Base-by-base conservation (phyloP, 2,888 invertebrate genomes). In the Lysandra coridon region DNA sequence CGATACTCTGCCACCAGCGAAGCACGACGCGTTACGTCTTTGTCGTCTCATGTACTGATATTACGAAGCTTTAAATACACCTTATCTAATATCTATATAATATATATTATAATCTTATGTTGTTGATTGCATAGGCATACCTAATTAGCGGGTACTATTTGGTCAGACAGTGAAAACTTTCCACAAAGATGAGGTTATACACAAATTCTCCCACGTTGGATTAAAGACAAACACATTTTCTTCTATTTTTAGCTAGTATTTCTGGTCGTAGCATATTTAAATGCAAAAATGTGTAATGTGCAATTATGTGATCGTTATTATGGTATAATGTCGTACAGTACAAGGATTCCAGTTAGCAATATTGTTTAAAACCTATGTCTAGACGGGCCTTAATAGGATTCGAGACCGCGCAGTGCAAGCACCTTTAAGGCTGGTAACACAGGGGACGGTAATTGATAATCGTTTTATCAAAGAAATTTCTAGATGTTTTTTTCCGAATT, bases 321-420 rank as follows among this genome's bases (percentile, higher is more conserved):
- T 57, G 62, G 62, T 75, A 80, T 80, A 81, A 81, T 77, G 80
- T 81, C 81, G 64, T 79, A 74, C 69, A 40, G 57, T 74, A 40
- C 73, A n/a, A 79, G 79, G 80, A 80, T 81, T 78, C 80, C 79
- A 81, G 49, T 80, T 81, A 82, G 78, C 81, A 69, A 79, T 60
- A 78, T 81, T 82, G 78, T 80, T 81, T 82, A 82, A 80, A 81
- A 74, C 80, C 75, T 79, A 73, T 78, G 78, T 78, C 78, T 76
- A 79, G 73, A 81, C 80, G 78, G 60, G 79, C 60, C 81, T 80
- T 82, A 81, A 81, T 81, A 80, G 75, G 79, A 76, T 79, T 88
- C 88, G 89, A 86, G 88, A 88, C 89, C 62, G 74, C 79, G 75
- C 75, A 33, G 40, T 79, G 60, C 75, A 75, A 62, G 60, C 75